phyloP scores from a whole-genome alignment of 1,140 invertebrate species.

The Drosophila persimilis region DNA sequence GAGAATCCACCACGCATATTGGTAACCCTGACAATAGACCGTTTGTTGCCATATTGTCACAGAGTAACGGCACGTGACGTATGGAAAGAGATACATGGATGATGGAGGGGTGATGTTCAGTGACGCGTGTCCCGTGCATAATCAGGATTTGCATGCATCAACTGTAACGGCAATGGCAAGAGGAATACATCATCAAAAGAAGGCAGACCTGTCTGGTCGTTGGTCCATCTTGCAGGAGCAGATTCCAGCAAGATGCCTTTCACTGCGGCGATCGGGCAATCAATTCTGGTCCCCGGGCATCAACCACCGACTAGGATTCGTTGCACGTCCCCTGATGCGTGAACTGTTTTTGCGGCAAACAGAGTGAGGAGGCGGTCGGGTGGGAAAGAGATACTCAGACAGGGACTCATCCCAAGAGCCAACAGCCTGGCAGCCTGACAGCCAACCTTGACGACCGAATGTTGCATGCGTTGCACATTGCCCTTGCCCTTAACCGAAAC shows the following conservation, averaged over 20 bases:
- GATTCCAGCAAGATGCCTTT: too few species aligned
- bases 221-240: slow-evolving; percentile 1
- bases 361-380: slow-evolving; percentile 5
- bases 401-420: slow-evolving; percentile 14
- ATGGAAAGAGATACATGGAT: slow-evolving; percentile 13
- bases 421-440: slow-evolving; percentile 13
- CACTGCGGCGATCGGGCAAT: too few species aligned
- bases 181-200: slow-evolving; percentile 67
- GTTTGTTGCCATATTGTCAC: slow-evolving; percentile 72
- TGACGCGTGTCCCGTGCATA: slow-evolving; percentile 72
- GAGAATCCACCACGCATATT: slow-evolving; percentile 27
- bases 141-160: slow-evolving; percentile 79
- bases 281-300: background rate
- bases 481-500: slow-evolving; percentile 23
- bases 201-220: slow-evolving; percentile 9
- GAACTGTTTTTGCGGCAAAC: slow-evolving; percentile 67
- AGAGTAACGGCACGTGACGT: slow-evolving; percentile 55
- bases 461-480: slow-evolving; percentile 52
- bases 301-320: slow-evolving; percentile 47
- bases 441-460: slow-evolving; percentile 66
- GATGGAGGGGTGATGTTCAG: slow-evolving; percentile 23
- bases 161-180: slow-evolving; percentile 51
- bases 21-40: slow-evolving; percentile 62
- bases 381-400: slow-evolving; percentile 14
- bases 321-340: slow-evolving; percentile 67